Evolutionary conservation across 2,113 vertebrate species (phyloP).

Genomic region (Madoqua kirkii): DNA sequence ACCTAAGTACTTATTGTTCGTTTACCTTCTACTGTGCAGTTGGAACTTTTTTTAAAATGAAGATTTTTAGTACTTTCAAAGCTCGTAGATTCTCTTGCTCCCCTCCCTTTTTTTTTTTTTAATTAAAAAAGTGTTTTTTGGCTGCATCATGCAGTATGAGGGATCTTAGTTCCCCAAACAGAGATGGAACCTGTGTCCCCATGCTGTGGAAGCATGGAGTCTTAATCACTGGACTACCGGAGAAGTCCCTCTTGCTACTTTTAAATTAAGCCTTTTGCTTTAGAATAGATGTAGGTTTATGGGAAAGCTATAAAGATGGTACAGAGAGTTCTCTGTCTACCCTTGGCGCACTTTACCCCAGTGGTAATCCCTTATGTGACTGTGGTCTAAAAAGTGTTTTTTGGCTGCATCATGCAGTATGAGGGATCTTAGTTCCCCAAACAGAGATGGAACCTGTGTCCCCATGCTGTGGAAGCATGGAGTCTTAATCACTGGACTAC

Average conservation of each 20-base stretch:
- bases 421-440: neutral
- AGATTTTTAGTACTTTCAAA: neutral
- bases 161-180: neutral
- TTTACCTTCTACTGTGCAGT: constrained; percentile 28
- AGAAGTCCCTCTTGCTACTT: neutral
- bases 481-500: neutral
- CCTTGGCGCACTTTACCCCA: accelerated
- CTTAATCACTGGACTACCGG: neutral
- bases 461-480: accelerated
- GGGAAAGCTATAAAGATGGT: neutral
- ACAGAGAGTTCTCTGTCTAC: neutral
- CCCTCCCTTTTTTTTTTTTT: neutral
- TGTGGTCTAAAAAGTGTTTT: neutral
- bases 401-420: neutral
- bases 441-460: neutral
- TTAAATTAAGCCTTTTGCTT: neutral
- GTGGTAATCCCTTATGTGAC: neutral
- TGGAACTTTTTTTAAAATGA: neutral
- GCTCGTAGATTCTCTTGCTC: neutral
- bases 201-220: accelerated
- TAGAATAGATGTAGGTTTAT: neutral
- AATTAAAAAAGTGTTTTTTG: neutral
- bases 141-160: neutral
- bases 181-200: neutral
- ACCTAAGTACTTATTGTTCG: neutral